A percentile compares a stretch with the other conserved stretches of the same genome.
Evolutionary conservation across 2,113 vertebrate genomes (phyloP).

Genomic region (Capreolus pygargus): DNA sequence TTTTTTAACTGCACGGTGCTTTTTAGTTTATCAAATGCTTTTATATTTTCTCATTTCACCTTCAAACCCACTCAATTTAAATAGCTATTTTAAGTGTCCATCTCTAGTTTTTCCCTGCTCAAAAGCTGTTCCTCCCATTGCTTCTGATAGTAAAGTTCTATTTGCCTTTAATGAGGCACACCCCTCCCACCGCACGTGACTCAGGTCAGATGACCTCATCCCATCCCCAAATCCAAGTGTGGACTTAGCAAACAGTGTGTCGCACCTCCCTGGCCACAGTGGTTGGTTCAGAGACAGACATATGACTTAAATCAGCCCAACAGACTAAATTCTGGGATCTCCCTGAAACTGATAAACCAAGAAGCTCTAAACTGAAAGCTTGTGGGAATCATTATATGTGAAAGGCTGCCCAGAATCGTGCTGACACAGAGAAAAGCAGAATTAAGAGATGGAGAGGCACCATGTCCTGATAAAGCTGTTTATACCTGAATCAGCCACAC

Average conservation of each 20-base stretch:
- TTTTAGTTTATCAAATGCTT: constrained; percentile 58
- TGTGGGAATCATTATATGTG: background rate
- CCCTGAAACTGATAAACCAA: background rate
- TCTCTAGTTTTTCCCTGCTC: background rate
- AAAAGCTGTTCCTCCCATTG: background rate
- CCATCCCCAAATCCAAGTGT: background rate
- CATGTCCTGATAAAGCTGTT: background rate
- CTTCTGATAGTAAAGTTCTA: background rate
- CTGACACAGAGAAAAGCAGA: background rate
- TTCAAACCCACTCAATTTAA: constrained; percentile 51
- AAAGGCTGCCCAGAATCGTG: background rate
- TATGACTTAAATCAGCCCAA: background rate
- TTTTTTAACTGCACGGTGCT: background rate
- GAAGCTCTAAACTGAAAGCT: background rate
- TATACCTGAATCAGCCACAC: background rate
- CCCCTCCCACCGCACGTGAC: background rate
- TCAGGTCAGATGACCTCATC: background rate
- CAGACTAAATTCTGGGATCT: background rate
- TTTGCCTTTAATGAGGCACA: background rate
- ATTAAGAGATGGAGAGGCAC: background rate
- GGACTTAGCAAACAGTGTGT: background rate
- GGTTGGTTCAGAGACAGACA: background rate
- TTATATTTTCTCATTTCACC: constrained; percentile 46
- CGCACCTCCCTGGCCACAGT: background rate
- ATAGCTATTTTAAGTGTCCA: constrained; percentile 26